Conservation (phyloP, 2,113 vertebrate species). For the Nibea coibor region DNA sequence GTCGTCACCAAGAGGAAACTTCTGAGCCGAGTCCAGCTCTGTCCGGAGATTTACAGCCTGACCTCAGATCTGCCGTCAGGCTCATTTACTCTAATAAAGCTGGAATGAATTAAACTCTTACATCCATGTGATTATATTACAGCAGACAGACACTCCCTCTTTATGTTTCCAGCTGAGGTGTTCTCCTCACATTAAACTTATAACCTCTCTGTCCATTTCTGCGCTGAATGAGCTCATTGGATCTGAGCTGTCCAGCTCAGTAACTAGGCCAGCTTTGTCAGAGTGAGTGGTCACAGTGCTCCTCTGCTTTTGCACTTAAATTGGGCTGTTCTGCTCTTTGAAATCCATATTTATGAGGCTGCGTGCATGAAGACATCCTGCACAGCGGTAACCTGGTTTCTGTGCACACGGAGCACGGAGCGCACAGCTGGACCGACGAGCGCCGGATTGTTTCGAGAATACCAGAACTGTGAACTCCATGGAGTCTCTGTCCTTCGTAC, state of each 20-base stretch:
- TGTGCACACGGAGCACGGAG: background rate
- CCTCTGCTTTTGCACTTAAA: constrained; percentile 2
- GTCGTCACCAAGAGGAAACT: too few relatives aligned
- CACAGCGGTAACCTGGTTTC: background rate
- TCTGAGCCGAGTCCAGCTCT: background rate
- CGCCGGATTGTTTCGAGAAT: background rate
- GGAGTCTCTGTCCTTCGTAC: too few relatives aligned
- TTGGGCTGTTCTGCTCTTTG: constrained; percentile 6
- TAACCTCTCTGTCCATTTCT: background rate
- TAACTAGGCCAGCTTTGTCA: background rate
- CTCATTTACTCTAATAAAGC: background rate
- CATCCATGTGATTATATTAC: background rate
- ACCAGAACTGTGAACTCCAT: too few relatives aligned
- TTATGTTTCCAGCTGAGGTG: background rate
- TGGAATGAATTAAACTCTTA: background rate
- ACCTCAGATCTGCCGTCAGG: background rate
- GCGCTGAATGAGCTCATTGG: background rate
- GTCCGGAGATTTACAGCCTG: background rate
- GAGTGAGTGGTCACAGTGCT: background rate
- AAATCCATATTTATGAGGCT: constrained; percentile 47
- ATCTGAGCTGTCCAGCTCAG: background rate
- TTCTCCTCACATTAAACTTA: too few relatives aligned
- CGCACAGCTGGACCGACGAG: constrained; percentile 25
- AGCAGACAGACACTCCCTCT: background rate
- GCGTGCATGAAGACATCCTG: constrained; percentile 4